A percentile compares a stretch with the other conserved stretches of the same genome.
Evolutionary conservation across 2,888 invertebrate species (phyloP).

Genomic region (Trissoscelio sp.): DNA sequence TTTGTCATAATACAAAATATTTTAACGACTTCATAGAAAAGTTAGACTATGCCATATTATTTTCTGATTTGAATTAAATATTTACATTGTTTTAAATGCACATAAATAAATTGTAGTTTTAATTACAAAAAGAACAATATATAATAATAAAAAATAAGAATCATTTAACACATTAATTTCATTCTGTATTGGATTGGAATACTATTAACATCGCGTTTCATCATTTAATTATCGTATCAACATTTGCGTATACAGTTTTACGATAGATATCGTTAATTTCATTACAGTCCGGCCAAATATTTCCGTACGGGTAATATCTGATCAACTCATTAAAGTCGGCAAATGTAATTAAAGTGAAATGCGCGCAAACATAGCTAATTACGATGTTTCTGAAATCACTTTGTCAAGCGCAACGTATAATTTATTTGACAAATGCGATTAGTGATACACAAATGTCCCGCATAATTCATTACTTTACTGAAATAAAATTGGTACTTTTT

Average conservation of each 20-base stretch:
- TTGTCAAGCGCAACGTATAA: conserved; percentile 37
- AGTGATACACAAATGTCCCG: conserved; percentile 37
- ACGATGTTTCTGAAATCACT: conserved; percentile 57
- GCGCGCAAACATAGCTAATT: conserved; percentile 56
- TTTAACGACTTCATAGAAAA: too few species aligned
- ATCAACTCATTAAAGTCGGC: conserved; percentile 57
- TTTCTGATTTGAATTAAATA: too few species aligned
- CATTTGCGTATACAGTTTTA: conserved; percentile 22
- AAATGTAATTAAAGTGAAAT: conserved; percentile 58
- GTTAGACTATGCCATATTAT: too few species aligned
- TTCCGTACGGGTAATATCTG: conserved; percentile 48
- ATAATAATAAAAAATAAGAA: too few species aligned
- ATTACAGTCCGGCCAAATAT: conserved; percentile 50
- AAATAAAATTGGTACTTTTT: conserved; percentile 6
- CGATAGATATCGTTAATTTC: conserved; percentile 45
- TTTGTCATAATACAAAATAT: too few species aligned
- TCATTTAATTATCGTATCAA: conserved; percentile 19
- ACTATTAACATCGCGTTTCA: conserved; percentile 22
- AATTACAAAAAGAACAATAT: too few species aligned
- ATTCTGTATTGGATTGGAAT: neutral
- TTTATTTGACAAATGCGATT: conserved; percentile 56
- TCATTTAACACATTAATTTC: neutral
- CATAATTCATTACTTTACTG: conserved; percentile 19
- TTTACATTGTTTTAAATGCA: too few species aligned
- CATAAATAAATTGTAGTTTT: neutral